Base-by-base conservation (phyloP, 2,797 vertebrate species). In the Melanotaenia parkinsoni region DNA sequence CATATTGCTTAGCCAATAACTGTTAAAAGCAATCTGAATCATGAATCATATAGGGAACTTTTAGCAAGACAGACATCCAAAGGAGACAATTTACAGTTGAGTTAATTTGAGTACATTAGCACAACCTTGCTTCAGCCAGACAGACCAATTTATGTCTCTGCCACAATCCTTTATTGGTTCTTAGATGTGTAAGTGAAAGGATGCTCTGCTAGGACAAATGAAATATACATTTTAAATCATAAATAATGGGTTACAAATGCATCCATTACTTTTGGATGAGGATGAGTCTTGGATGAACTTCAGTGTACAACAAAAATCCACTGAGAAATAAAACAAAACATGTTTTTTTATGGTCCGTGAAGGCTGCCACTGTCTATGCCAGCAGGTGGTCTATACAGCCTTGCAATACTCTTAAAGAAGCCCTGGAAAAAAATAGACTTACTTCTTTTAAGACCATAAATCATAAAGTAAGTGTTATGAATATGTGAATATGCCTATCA, bases 21-120 rank as follows among this genome's bases (percentile, higher is more conserved):
- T 96, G 96, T 97, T 99, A 98, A 99, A 99, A 99, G 98, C 97
- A 97, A 97, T 97, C 96, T 94, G 95, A 98, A 97, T 97, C 97
- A 98, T 98, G 97, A 99, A 98, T 99, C 97, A 98, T 97, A 97
- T 94, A 89, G 95, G 95, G 96, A 97, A 98, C 97, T 98, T 98
- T 98, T 96, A 99, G 97, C 96, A 95, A 95, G 96, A 97, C 96
- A 96, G 96, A 94, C 96, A 96, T 97, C 96, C 95, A 95, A 94
- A 97, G 96, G 95, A 98, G 96, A 96, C 96, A 96, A 99, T 98
- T 99, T 99, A 98, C 97, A 98, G 97, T 96, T 97, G 96, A 98
- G 97, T 99, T 98, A 98, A 98, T 99, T 97, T 96, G 96, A 95
- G 94, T 98, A 97, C 97, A 99, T 99, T 99, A 98, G 97, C 53